phyloP scores from a whole-genome alignment of 2,113 vertebrate genomes.

The Stegastes partitus region DNA sequence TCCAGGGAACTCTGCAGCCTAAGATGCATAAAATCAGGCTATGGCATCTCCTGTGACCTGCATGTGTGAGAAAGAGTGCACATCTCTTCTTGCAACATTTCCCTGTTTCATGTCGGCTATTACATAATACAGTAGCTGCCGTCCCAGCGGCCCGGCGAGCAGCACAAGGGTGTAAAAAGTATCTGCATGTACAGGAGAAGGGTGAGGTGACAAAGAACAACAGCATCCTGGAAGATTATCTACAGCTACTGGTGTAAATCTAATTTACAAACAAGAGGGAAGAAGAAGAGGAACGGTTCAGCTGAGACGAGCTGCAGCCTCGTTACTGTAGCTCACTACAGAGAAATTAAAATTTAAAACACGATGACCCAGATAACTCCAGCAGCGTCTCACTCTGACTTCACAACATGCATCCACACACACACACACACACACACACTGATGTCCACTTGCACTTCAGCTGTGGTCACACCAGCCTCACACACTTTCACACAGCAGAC shows the following conservation, averaged over 20 bases:
- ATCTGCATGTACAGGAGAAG: background rate
- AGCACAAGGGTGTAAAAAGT: background rate
- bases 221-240: constrained; percentile 8
- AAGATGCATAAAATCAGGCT: background rate
- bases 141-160: too few species aligned
- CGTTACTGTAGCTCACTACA: constrained; percentile 34
- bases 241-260: constrained; percentile 12
- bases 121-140: too few species aligned
- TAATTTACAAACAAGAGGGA: constrained; percentile 14
- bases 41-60: background rate
- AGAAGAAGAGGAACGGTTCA: too few species aligned
- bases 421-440: background rate
- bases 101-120: background rate
- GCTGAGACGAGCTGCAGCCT: constrained; percentile 22
- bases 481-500: background rate
- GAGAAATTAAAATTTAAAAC: constrained; percentile 64
- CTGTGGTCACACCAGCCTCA: background rate
- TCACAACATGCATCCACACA: constrained; percentile 9
- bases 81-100: background rate
- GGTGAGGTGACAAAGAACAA: background rate
- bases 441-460: background rate
- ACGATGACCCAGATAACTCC: constrained; percentile 63
- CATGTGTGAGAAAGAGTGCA: background rate
- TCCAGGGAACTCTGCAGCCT: background rate
- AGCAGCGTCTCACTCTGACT: constrained; percentile 39